Percentiles rank a stretch among this genome's conserved stretches.
Conservation (phyloP, 1,140 invertebrate species). For the Pseudomyrmex concolor region DNA sequence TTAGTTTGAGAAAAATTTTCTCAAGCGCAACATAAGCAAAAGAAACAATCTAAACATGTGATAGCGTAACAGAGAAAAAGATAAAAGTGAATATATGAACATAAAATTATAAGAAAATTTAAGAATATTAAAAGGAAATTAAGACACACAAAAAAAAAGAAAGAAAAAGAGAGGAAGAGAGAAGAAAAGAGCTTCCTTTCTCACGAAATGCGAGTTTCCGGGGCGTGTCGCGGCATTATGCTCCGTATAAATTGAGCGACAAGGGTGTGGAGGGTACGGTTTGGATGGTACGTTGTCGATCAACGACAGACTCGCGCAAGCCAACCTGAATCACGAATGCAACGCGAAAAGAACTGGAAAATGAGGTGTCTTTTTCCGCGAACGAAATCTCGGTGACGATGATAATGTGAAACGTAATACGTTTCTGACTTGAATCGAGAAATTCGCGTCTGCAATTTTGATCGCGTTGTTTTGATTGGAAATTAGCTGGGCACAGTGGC, state of each 20-base stretch:
- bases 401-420: not conserved
- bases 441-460: not conserved
- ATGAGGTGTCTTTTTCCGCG: constrained; percentile 26
- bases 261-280: constrained; percentile 21
- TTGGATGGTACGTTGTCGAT: constrained; percentile 15
- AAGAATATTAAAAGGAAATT: no score
- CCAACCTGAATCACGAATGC: constrained; percentile 10
- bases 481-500: constrained; percentile 1
- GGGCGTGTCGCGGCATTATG: constrained; percentile 49
- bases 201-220: constrained; percentile 57
- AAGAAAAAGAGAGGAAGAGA: no score
- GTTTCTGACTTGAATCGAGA: not conserved
- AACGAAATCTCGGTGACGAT: not conserved
- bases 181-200: constrained; percentile 41
- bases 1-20: no score
- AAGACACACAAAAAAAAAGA: no score
- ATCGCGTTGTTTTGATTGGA: not conserved
- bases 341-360: constrained; percentile 38
- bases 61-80: no score
- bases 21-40: no score
- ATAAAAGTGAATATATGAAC: no score
- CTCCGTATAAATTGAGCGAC: constrained; percentile 47
- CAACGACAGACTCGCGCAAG: constrained; percentile 8
- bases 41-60: no score
- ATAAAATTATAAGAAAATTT: no score